phyloP scores from a whole-genome alignment of 1,140 invertebrate genomes.

The Colletes gigas region DNA sequence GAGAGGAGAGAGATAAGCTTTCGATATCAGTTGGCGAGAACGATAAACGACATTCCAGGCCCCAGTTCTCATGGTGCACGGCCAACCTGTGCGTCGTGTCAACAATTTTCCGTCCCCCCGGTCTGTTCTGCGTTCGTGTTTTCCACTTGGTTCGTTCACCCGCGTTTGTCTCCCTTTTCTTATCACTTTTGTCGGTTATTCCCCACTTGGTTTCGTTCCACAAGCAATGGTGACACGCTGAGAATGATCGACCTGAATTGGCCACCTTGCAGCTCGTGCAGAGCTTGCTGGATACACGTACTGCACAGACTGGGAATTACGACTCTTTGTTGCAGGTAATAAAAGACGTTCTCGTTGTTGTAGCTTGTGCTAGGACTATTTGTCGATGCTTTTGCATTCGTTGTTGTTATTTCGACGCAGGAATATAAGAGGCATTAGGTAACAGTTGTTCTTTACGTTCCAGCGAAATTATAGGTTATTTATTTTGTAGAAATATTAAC shows the following conservation, averaged over 20 bases:
- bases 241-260: slow-evolving; percentile 46
- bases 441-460: no score
- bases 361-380: no score
- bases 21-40: slow-evolving; percentile 72
- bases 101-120: slow-evolving; percentile 63
- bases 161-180: slow-evolving; percentile 4
- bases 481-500: no score
- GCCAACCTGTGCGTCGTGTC: slow-evolving; percentile 62
- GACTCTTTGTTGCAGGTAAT: slow-evolving; percentile 57
- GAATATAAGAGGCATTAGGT: no score
- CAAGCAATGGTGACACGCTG: neutral
- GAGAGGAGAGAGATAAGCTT: slow-evolving; percentile 68
- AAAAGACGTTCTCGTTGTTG: neutral
- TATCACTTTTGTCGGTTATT: slow-evolving; percentile 2
- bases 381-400: neutral
- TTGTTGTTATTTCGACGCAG: no score
- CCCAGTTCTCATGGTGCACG: slow-evolving; percentile 64
- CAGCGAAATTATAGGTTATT: no score
- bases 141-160: slow-evolving; percentile 46
- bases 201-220: no score
- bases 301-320: slow-evolving; percentile 27
- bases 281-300: slow-evolving; percentile 51
- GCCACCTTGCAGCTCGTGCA: slow-evolving; percentile 45
- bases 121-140: neutral
- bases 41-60: slow-evolving; percentile 71